Percentiles rank a stretch among this genome's conserved stretches.
These are phyloP conservation scores for Oryzias sinensis DNA, from an alignment of 2,797 vertebrate genomes.

Conservation along the genomic window DNA sequence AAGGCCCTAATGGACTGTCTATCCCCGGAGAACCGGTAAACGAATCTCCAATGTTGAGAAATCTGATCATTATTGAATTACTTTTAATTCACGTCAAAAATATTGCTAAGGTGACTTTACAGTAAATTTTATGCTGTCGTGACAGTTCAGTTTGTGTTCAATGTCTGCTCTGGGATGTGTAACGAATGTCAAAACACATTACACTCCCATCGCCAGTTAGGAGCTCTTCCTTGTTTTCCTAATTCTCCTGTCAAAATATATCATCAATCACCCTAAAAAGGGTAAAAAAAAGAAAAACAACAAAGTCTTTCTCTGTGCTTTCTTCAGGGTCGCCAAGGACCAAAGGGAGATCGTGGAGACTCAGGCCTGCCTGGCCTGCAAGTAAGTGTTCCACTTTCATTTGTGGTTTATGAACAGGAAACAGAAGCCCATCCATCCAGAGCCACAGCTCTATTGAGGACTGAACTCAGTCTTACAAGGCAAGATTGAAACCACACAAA, in stretches of 20 bases:
- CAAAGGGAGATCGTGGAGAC: constrained; percentile 94
- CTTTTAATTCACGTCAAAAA: constrained; percentile 4
- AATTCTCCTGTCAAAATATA: constrained; percentile 45
- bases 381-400: constrained; percentile 78
- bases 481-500: constrained; percentile 64
- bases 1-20: constrained; percentile 94
- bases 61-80: not conserved
- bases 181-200: constrained; percentile 25
- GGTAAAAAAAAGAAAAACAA: constrained; percentile 31
- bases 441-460: constrained; percentile 58
- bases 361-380: constrained; percentile 85
- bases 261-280: constrained; percentile 38
- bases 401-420: constrained; percentile 70
- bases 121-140: constrained; percentile 7
- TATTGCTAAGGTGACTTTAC: too few relatives aligned
- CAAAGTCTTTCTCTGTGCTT: constrained; percentile 20
- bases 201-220: constrained; percentile 24
- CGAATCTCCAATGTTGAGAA: constrained; percentile 2
- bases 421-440: constrained; percentile 51
- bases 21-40: constrained; percentile 94
- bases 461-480: constrained; percentile 57
- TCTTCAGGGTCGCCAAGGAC: constrained; percentile 89
- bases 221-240: constrained; percentile 36
- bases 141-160: constrained; percentile 15
- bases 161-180: constrained; percentile 37